Evolutionary conservation across 2,797 vertebrate species (phyloP).

Genomic region (Spinus pinus): DNA sequence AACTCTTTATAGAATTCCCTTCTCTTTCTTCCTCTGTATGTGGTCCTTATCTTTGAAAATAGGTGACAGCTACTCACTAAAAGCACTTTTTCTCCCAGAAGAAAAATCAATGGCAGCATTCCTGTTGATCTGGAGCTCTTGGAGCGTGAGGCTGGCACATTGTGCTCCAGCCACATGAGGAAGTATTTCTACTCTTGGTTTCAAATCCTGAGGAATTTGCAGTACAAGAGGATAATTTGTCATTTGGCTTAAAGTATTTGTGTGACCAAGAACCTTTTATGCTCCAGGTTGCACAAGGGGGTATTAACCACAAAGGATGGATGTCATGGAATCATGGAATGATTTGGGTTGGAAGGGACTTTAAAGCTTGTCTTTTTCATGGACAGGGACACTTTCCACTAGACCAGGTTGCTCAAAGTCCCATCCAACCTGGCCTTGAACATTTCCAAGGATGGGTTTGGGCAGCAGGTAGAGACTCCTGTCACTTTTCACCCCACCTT

Average conservation of each 20-base stretch:
- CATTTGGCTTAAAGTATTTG: neutral
- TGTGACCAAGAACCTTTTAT: neutral
- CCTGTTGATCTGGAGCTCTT: neutral
- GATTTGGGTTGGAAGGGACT: neutral
- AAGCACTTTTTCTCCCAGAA: neutral
- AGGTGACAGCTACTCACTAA: neutral
- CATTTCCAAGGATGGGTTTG: neutral
- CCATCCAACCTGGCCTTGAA: neutral
- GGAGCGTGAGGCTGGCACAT: accelerated
- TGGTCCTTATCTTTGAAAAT: neutral
- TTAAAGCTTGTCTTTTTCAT: neutral
- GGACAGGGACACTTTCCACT: neutral
- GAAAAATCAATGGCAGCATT: neutral
- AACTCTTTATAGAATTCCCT: neutral
- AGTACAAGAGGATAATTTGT: neutral
- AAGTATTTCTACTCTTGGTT: neutral
- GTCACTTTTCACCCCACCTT: neutral
- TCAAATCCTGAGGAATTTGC: neutral
- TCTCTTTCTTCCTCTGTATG: neutral
- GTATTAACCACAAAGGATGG: neutral
- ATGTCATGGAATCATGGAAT: neutral
- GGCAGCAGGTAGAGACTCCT: neutral
- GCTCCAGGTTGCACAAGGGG: neutral
- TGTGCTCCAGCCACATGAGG: neutral
- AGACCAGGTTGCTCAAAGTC: neutral